phyloP scores from a whole-genome alignment of 2,113 vertebrate genomes.

The Anthoscopus minutus region DNA sequence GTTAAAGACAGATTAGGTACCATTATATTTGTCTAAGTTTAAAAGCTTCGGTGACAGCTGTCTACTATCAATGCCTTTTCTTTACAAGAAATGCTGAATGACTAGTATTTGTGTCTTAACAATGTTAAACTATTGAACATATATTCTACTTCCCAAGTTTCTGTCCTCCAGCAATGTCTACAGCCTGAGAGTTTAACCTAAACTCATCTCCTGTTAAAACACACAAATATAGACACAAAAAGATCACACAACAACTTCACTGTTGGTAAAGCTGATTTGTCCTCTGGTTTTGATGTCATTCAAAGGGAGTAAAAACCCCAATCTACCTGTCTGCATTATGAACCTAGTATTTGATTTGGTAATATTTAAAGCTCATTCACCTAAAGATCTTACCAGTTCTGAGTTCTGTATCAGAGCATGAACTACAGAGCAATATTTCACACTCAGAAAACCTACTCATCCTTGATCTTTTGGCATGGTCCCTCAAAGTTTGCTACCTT shows the following conservation, averaged over 20 bases:
- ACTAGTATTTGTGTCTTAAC: not conserved
- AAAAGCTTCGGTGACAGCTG: not conserved
- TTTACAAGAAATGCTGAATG: not conserved
- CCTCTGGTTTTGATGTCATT: not conserved
- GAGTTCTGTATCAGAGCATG: not conserved
- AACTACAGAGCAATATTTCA: constrained; percentile 30
- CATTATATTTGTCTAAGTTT: not conserved
- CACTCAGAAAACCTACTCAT: not conserved
- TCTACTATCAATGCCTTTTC: not conserved
- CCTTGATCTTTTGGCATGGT: constrained; percentile 1
- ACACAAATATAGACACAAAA: not conserved
- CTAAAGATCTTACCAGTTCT: not conserved
- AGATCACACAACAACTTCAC: not conserved
- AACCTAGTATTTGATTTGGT: not conserved
- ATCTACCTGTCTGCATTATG: not conserved
- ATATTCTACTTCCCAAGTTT: not conserved
- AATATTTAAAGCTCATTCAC: not conserved
- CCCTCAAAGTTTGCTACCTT: not conserved
- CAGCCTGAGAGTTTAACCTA: not conserved
- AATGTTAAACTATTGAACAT: not conserved
- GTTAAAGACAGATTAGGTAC: not conserved
- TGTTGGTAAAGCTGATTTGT: not conserved
- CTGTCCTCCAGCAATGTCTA: not conserved
- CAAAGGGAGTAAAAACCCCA: not conserved
- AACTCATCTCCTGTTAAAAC: not conserved